Evolutionary conservation across 2,797 vertebrate genomes (phyloP), one percentile per base, ranked within the genome.

Genomic region (Neopelma chrysocephalum): DNA sequence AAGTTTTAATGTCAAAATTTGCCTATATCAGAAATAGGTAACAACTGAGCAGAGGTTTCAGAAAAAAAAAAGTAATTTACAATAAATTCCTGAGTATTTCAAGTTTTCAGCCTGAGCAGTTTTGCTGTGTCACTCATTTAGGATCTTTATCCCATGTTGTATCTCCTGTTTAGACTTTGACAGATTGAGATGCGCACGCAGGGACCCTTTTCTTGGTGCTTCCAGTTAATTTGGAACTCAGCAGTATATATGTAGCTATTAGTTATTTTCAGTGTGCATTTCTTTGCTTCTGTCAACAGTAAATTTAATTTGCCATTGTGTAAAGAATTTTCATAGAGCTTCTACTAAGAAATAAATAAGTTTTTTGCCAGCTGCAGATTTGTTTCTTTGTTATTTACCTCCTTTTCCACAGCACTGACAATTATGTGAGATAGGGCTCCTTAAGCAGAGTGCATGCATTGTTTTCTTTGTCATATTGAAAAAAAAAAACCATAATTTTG

Each of bases 261-360:
- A 82, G 61, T 90, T 94, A 80, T 86, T 91, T 96, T 86, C 87
- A 83, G 77, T 42, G 16, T 84, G 58, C 26, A 31, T 91, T 96
- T 86, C 53, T 92, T 91, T 78, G 71, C 61, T 86, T 88, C 72
- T 95, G 68, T 91, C 89, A 92, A 75, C 57, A 83, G 50, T 80
- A 95, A 91, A 92, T 94, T 94, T 91, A 78, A 92, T 96, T 95
- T 95, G 17, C 48, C 11, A 58, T 90, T 93, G 54, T 84, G 38
- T 34, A 62, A 47, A 65, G 47, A 4, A 10, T 80, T 91, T 96
- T 90, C 42, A 26, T 79, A 81, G 80, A 82, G 29, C 36, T 91
- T 38, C 66, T 79, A 66, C 69, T 86, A 84, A 82, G 48, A 94
- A 94, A 84, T 64, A 95, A 88, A 72, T 94, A 90, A 88, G 86